Evolutionary conservation across 1,140 invertebrate species (phyloP), one percentile per base, ranked within the genome.

Genomic region (Trachymyrmex septentrionalis): DNA sequence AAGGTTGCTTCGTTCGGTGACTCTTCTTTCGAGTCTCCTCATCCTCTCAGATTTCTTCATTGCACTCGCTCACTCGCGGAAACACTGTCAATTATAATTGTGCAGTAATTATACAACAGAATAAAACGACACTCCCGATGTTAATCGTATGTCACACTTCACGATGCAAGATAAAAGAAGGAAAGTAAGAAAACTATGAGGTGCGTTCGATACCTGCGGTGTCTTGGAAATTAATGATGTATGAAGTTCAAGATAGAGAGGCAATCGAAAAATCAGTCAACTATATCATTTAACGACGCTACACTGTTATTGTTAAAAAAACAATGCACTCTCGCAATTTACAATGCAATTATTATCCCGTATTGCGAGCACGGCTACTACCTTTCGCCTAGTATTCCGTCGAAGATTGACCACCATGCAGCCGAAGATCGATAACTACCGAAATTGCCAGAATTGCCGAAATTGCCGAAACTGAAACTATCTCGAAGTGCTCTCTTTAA

Each of bases 21-120:
- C 34, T 44, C 24, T 7, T 10, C 34, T 4, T n/a, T 10, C 64
- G 24, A n/a, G n/a, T 9, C n/a, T 14, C 5, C 12, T 69, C 5
- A 7, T 69, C 44, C 21, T 50, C 14, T 9, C 38, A 19, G 12
- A 50, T 24, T 69, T 21, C n/a, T 24, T 16, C 38, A 10, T 48
- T 9, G 64, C 64, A 21, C 7, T 24, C 57, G 24, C 61, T 69
- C 66, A 24, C 34, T 69, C 66, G 21, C 14, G n/a, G 38, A 48
- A 50, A 50, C 1, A 50, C 38, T 69, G 21, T 24, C 12, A 69
- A 69, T 50, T 50, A 69, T 6, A 6, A 34, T 0, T 21, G 21
- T 38, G 66, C 14, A 27, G 14, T 69, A 69, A 69, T 69, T 69
- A 69, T 12, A 69, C 44, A 50, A 44, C 3, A 67, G 4, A 67